These are phyloP conservation scores for Zeus faber DNA, from an alignment of 2,113 vertebrate species.

Conservation along the genomic window DNA sequence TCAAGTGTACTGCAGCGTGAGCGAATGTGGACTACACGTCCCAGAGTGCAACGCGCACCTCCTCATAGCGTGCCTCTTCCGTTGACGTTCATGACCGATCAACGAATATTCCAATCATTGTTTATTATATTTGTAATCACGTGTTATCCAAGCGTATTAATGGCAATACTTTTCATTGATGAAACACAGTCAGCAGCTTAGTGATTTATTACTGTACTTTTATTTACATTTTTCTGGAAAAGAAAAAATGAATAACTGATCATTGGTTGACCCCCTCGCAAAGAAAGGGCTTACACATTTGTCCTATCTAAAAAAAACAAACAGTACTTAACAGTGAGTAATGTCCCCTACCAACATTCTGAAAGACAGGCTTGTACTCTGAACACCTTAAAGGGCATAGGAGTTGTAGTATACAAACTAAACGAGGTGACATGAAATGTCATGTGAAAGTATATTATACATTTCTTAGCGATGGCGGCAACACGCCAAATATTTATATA, in stretches of 20 bases:
- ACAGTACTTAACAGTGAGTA: slow-evolving; percentile 50
- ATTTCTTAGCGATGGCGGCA: slow-evolving; percentile 53
- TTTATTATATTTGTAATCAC: too few relatives aligned
- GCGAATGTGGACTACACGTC: slow-evolving; percentile 34
- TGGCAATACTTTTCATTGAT: slow-evolving; percentile 1
- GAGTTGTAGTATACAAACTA: slow-evolving; percentile 58
- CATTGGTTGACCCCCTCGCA: slow-evolving; percentile 34
- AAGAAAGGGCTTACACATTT: slow-evolving; percentile 38
- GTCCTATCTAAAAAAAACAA: slow-evolving; percentile 43
- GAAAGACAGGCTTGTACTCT: slow-evolving; percentile 38
- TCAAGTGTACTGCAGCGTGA: accelerated
- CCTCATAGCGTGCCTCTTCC: too few relatives aligned
- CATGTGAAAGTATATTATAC: slow-evolving; percentile 64
- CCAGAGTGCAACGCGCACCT: slow-evolving; percentile 47
- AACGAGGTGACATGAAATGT: slow-evolving; percentile 63
- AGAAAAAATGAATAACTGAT: slow-evolving; percentile 40
- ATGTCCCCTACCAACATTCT: slow-evolving; percentile 36
- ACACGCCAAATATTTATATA: slow-evolving; percentile 43
- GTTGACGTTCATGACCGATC: too few relatives aligned
- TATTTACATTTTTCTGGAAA: slow-evolving; percentile 29
- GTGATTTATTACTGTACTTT: neutral
- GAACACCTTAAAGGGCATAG: slow-evolving; percentile 54
- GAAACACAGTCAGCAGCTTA: neutral
- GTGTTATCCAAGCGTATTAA: too few relatives aligned
- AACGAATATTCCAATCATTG: too few relatives aligned